Percentiles rank a stretch among this genome's conserved stretches.
phyloP scores from a whole-genome alignment of 2,113 vertebrate genomes.

The Leucopsar rothschildi region DNA sequence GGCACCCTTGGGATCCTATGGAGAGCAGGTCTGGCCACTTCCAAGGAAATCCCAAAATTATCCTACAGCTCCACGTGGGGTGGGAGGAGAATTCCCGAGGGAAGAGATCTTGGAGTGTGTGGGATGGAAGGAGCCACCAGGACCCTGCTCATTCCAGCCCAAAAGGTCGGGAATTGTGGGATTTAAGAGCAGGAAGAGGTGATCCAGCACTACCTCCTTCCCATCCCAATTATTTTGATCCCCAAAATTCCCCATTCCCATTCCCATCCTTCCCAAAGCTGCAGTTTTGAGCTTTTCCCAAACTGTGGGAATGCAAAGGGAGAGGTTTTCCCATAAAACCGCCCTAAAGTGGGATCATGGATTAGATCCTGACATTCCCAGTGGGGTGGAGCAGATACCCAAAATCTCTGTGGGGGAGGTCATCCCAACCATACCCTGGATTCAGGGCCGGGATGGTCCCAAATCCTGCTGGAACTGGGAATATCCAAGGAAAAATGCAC shows the following conservation, averaged over 20 bases:
- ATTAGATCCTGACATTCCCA: not conserved
- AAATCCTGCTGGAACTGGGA: rapidly evolving
- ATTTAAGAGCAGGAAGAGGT: not conserved
- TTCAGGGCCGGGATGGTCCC: rapidly evolving
- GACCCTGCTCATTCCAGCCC: not conserved
- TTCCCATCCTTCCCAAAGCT: not conserved
- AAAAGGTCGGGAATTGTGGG: rapidly evolving
- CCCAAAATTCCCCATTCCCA: rapidly evolving
- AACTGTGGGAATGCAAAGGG: not conserved
- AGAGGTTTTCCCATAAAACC: rapidly evolving
- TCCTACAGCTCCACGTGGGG: rapidly evolving
- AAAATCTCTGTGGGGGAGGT: not conserved
- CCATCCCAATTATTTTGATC: not conserved
- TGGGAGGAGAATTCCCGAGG: not conserved
- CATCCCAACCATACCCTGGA: not conserved
- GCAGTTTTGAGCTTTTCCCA: not conserved
- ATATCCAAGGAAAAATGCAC: not conserved
- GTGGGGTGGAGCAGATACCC: not conserved
- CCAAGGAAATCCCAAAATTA: too few relatives aligned
- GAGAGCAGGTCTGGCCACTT: not conserved
- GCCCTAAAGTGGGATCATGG: rapidly evolving
- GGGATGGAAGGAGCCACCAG: not conserved
- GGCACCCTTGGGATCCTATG: rapidly evolving
- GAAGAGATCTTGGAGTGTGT: not conserved
- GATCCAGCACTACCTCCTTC: rapidly evolving